Conservation (phyloP, 2,888 invertebrate species). For the Muschampia plurimacula region DNA sequence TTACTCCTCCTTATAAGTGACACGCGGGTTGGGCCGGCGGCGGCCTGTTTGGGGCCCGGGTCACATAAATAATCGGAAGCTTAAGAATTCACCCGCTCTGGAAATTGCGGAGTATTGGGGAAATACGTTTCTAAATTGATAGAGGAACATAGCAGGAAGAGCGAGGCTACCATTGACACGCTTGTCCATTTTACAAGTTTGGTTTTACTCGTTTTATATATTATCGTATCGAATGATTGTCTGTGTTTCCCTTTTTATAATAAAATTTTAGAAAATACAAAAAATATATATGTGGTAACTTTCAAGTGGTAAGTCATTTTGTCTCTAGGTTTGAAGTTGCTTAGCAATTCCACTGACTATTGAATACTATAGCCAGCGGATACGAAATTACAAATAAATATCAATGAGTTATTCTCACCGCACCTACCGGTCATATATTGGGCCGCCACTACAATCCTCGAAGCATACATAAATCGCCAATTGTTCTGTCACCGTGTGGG, state of each 20-base stretch:
- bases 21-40: conserved; percentile 59
- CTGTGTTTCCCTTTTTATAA: too few species aligned
- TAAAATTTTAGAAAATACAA: too few species aligned
- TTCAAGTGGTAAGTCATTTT: too few species aligned
- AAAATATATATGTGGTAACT: too few species aligned
- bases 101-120: conserved; percentile 61
- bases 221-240: neutral
- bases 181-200: neutral
- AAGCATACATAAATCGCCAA: conserved; percentile 66
- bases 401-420: neutral
- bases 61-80: conserved; percentile 80
- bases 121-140: conserved; percentile 69
- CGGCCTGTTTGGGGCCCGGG: conserved; percentile 50
- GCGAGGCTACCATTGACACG: neutral
- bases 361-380: neutral
- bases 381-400: conserved; percentile 9
- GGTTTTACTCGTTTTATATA: neutral
- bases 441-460: conserved; percentile 42
- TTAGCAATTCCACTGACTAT: neutral
- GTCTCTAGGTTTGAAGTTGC: neutral
- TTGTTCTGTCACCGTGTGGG: conserved; percentile 56
- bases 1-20: conserved; percentile 71
- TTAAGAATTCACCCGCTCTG: conserved; percentile 68
- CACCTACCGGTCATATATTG: neutral
- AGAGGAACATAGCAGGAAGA: conserved; percentile 46